A percentile compares a stretch with the other conserved stretches of the same genome.
These are phyloP conservation scores for Oxytorus armatus DNA, from an alignment of 2,888 invertebrate species.

Conservation along the genomic window DNA sequence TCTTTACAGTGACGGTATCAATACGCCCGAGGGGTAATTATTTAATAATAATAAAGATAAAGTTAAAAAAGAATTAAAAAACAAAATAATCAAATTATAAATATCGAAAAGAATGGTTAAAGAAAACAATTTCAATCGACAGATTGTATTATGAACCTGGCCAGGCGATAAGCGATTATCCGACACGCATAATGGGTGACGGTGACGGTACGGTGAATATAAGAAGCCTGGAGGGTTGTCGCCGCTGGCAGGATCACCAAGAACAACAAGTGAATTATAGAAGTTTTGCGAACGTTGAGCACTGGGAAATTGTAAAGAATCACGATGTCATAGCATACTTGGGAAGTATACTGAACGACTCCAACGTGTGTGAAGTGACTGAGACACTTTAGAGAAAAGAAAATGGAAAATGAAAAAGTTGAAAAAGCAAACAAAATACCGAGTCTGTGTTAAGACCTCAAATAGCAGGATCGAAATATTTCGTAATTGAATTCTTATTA, in stretches of 20 bases:
- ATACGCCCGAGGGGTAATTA: conserved; percentile 91
- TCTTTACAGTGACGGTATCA: conserved; percentile 90
- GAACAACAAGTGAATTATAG: conserved; percentile 88
- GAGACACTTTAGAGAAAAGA: not conserved
- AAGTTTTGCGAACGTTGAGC: conserved; percentile 89
- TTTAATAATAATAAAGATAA: not conserved
- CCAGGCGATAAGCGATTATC: conserved; percentile 90
- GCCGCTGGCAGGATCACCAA: conserved; percentile 89
- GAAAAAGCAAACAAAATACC: not conserved
- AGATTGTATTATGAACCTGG: conserved; percentile 86
- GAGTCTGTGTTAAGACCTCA: conserved; percentile 27
- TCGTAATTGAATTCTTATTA: conserved; percentile 5
- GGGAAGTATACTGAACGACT: conserved; percentile 83
- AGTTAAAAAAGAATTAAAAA: not conserved
- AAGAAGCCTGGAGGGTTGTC: conserved; percentile 94
- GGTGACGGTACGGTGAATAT: conserved; percentile 99
- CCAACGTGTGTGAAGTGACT: no score
- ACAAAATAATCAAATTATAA: no score
- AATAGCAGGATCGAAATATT: conserved; percentile 13
- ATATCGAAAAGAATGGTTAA: conserved; percentile 45
- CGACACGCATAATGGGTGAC: conserved; percentile 90
- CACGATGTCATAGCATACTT: conserved; percentile 88
- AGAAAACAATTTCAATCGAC: conserved; percentile 47
- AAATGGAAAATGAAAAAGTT: not conserved
- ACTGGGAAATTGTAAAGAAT: conserved; percentile 91